These are phyloP conservation scores for Melanocharis versteri DNA, from an alignment of 2,113 vertebrate genomes.

Conservation along the genomic window DNA sequence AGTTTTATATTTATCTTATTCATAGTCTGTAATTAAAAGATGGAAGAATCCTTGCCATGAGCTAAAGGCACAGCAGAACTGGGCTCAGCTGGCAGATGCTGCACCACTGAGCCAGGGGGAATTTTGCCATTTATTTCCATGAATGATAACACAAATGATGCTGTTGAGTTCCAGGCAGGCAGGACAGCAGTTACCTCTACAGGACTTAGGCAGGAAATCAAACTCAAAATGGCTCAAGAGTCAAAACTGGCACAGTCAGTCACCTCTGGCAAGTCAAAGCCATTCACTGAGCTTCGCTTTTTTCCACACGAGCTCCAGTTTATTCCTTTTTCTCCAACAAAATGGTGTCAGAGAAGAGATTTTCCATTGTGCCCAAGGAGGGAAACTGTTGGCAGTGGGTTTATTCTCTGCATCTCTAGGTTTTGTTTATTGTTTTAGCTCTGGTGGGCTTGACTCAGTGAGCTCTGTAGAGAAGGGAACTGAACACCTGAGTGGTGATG, in stretches of 20 bases:
- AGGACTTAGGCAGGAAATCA: fast-evolving
- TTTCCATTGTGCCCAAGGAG: background rate
- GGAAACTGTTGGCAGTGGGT: background rate
- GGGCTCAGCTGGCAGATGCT: background rate
- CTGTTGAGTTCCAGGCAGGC: background rate
- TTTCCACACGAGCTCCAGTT: background rate
- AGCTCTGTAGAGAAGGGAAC: background rate
- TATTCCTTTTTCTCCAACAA: background rate
- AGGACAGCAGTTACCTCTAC: background rate
- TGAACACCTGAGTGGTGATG: background rate
- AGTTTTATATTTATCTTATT: background rate
- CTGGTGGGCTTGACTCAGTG: background rate
- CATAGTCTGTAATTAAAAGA: background rate
- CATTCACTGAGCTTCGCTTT: background rate
- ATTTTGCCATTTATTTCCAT: background rate
- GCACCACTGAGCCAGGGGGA: background rate
- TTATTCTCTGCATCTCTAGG: background rate
- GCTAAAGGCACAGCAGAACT: background rate
- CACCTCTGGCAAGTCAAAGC: background rate
- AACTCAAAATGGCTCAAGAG: background rate
- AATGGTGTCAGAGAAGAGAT: background rate
- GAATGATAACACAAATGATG: background rate
- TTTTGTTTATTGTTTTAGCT: background rate
- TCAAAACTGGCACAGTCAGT: background rate
- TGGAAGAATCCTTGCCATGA: background rate